Percentiles rank a stretch among this genome's conserved stretches.
phyloP scores from a whole-genome alignment of 2,113 vertebrate genomes.

The Pristiophorus japonicus region DNA sequence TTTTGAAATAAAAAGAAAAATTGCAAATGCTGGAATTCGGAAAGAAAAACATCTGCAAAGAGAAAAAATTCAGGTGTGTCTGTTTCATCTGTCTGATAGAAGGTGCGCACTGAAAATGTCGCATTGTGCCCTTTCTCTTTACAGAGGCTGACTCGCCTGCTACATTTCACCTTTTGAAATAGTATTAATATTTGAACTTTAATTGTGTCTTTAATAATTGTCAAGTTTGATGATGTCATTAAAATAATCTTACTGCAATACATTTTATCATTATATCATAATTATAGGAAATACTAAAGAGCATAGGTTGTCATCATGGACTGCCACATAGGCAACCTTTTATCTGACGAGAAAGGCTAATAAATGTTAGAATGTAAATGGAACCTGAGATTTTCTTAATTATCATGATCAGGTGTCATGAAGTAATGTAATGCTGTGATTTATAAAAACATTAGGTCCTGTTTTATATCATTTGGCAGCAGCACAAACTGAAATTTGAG shows the following conservation, averaged over 20 bases:
- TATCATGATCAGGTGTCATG: neutral
- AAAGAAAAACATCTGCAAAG: neutral
- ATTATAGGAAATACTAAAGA: neutral
- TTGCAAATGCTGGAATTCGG: neutral
- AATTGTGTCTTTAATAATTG: neutral
- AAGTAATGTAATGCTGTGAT: neutral
- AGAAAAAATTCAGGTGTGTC: neutral
- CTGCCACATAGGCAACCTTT: neutral
- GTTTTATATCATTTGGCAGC: slow-evolving; percentile 11
- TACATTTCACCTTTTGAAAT: neutral
- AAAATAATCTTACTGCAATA: neutral
- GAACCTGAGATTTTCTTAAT: slow-evolving; percentile 17
- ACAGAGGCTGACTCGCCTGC: neutral
- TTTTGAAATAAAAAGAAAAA: neutral
- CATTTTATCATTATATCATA: neutral
- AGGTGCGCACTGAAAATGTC: neutral
- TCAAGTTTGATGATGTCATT: neutral
- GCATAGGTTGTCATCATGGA: neutral
- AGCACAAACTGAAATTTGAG: slow-evolving; percentile 17
- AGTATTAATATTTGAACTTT: neutral
- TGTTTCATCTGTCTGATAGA: neutral
- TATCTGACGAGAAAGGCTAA: neutral
- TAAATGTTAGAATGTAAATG: neutral
- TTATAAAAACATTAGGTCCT: slow-evolving; percentile 10
- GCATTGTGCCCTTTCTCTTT: neutral